Evolutionary conservation across 2,888 invertebrate genomes (phyloP), one percentile per base, ranked within the genome.

Genomic region (Epistrophe grossulariae): DNA sequence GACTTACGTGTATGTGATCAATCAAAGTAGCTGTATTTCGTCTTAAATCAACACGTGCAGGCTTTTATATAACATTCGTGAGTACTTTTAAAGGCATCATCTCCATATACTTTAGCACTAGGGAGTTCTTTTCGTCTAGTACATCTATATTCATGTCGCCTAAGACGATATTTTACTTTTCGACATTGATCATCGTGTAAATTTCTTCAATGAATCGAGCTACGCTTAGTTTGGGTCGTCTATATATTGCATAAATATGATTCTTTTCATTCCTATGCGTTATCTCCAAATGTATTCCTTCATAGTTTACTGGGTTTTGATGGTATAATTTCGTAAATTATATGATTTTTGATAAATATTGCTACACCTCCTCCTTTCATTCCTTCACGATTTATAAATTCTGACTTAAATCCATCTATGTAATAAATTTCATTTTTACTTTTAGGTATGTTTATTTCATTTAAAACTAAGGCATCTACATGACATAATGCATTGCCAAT

Each of bases 191-290:
- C 11, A 45, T n/a, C 48, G 13, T 28, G 28, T 28, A 4, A 13
- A 81, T 11, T 55, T 81, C 74, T 10, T 74, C 68, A 45, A 80
- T 74, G 15, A 74, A 80, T 35, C 38, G 68, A 35, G 0, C 17
- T 31, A 17, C 13, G 45, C 70, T 68, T 4, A 24, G 4, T 13
- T 38, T 55, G 13, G 70, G 74, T 17, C 24, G 24, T 28, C 72
- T 71, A 38, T 79, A 72, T 9, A 79, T 71, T 64, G 72, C 79
- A 79, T 79, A 72, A 24, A 80, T 68, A 7, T 31, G 31, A 4
- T 9, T 66, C 66, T 48, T 17, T 62, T 43, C 43, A 40, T 68
- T 52, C 28, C 24, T 17, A 43, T 80, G 59, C 11, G 6, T 17
- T n/a, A 79, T 31, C 68, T 79, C 48, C 9, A 79, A 7, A 48